Percentiles rank a stretch among this genome's conserved stretches.
These are phyloP conservation scores for Apocrypta bakeri DNA, from an alignment of 1,140 invertebrate genomes.

Conservation along the genomic window DNA sequence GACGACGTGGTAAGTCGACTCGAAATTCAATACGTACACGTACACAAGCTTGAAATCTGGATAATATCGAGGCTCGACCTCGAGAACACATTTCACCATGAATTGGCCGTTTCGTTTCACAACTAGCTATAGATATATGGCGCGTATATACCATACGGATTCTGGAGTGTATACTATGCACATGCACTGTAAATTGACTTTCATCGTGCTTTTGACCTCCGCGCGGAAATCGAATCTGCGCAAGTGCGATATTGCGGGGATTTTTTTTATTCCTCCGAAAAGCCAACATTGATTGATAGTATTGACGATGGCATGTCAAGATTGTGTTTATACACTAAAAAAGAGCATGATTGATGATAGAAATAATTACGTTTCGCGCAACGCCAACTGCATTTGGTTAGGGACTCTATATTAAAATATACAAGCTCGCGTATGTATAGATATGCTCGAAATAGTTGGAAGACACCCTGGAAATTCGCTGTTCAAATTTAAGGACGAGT, in stretches of 20 bases:
- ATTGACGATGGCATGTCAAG: neutral
- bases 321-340: neutral
- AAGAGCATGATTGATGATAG: neutral
- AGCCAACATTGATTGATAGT: neutral
- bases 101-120: slow-evolving; percentile 15
- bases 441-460: neutral
- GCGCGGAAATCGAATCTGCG: slow-evolving; percentile 41
- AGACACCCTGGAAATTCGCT: neutral
- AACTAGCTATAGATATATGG: neutral
- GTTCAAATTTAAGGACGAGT: too few relatives aligned
- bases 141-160: neutral
- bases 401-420: too few relatives aligned
- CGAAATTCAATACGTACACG: slow-evolving; percentile 20
- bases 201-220: slow-evolving; percentile 41
- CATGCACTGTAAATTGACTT: slow-evolving; percentile 20
- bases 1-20: slow-evolving; percentile 9
- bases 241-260: neutral
- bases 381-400: too few relatives aligned
- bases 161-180: neutral
- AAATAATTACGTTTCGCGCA: too few relatives aligned
- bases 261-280: neutral
- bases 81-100: slow-evolving; percentile 22
- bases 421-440: too few relatives aligned
- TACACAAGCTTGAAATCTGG: slow-evolving; percentile 6
- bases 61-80: slow-evolving; percentile 16